phyloP scores from a whole-genome alignment of 92 coral and sea anemone species.

The Virgularia gustaviana region DNA sequence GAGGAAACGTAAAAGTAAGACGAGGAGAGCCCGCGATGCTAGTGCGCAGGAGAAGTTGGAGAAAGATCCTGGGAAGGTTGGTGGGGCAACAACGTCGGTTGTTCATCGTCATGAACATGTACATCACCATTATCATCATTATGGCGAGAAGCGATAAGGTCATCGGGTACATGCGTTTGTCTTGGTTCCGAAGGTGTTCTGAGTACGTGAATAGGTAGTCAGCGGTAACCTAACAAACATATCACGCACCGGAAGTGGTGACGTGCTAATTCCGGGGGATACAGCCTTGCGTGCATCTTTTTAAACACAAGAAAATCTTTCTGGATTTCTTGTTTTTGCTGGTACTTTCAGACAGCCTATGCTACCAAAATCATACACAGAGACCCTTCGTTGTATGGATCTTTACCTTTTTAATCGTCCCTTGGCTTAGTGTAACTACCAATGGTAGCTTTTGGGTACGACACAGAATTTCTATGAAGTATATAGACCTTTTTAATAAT shows the following conservation, averaged over 20 bases:
- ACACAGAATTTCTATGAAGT: no score
- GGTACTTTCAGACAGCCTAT: neutral
- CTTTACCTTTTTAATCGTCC: no score
- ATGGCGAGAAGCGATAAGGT: constrained; percentile 38
- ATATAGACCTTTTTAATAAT: no score
- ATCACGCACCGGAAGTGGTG: no score
- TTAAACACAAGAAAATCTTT: no score
- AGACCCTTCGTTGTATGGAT: no score
- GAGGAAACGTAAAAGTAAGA: constrained; percentile 51
- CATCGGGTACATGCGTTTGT: neutral
- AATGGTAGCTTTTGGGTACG: no score
- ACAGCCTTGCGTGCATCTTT: no score
- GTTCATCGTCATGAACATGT: constrained; percentile 89
- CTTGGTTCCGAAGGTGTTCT: neutral
- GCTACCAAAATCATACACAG: no score
- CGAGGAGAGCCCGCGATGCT: constrained; percentile 53
- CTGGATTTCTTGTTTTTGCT: neutral
- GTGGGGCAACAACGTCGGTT: constrained; percentile 52
- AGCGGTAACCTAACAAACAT: no score
- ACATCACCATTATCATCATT: constrained; percentile 96
- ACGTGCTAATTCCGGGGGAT: neutral
- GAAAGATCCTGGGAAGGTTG: constrained; percentile 55
- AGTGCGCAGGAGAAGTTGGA: constrained; percentile 57
- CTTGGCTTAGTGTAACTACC: no score
- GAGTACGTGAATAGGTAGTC: no score